Evolutionary conservation across 2,797 vertebrate genomes (phyloP).

Genomic region (Thunnus albacares): DNA sequence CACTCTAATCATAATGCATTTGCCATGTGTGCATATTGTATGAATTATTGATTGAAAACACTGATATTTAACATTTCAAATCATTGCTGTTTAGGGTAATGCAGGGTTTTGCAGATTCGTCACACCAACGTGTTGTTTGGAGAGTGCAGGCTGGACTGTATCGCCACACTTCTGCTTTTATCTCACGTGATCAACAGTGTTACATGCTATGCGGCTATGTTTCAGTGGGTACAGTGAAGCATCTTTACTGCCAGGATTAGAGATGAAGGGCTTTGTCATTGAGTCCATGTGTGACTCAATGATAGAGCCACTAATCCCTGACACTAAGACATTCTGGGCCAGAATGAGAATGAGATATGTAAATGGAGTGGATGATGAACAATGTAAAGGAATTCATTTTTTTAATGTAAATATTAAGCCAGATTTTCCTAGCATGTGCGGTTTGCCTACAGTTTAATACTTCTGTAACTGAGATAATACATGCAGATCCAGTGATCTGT

Average conservation of each 20-base stretch:
- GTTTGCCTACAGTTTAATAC: neutral
- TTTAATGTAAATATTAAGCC: conserved; percentile 16
- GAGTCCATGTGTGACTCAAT: neutral
- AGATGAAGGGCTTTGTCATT: neutral
- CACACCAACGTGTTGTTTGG: neutral
- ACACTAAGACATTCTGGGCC: neutral
- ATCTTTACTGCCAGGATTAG: conserved; percentile 23
- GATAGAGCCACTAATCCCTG: conserved; percentile 41
- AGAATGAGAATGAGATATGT: too few species aligned
- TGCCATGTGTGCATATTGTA: neutral
- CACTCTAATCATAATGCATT: neutral
- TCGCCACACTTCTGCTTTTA: neutral
- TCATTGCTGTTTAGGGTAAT: too few species aligned
- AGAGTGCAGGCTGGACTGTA: neutral
- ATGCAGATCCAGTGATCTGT: conserved; percentile 29
- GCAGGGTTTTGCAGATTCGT: neutral
- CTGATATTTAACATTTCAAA: neutral
- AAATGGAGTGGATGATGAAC: conserved; percentile 1
- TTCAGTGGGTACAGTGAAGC: neutral
- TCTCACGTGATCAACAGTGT: conserved; percentile 5
- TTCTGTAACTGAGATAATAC: conserved; percentile 6
- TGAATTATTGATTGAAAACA: neutral
- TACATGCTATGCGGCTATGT: neutral
- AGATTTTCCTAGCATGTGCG: neutral
- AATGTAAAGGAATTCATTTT: neutral